phyloP scores from a whole-genome alignment of 37 sponge, comb jelly and placozoan genomes.

The Beroe ovata region DNA sequence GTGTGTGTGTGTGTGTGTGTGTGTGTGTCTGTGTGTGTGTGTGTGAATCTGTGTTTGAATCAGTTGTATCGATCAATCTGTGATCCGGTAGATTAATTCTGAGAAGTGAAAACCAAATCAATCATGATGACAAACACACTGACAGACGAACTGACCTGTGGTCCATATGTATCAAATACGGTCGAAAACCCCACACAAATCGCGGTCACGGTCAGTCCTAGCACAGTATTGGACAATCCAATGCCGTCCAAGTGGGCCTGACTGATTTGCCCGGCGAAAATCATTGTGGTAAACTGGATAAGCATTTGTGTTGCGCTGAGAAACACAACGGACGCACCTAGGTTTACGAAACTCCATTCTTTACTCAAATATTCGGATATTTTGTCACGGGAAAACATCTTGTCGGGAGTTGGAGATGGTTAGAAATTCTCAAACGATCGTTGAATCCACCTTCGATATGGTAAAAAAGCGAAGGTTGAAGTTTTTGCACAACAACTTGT shows the following conservation, averaged over 20 bases:
- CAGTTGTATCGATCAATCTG: too few species aligned
- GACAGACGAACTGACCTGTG: slow-evolving; percentile 18
- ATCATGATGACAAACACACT: too few species aligned
- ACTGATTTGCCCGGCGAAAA: neutral
- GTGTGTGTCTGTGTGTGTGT: too few species aligned
- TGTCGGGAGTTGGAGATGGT: neutral
- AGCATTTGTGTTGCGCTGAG: neutral
- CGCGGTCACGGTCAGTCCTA: neutral
- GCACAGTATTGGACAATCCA: neutral
- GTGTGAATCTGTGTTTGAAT: too few species aligned
- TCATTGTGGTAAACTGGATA: neutral
- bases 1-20: too few species aligned
- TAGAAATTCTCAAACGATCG: neutral
- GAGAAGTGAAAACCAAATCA: too few species aligned
- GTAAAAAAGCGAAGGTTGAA: too few species aligned
- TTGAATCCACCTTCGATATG: too few species aligned
- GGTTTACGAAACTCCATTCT: neutral
- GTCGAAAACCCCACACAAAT: neutral
- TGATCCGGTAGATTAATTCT: too few species aligned
- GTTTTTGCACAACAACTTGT: too few species aligned
- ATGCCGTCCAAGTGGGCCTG: slow-evolving; percentile 3
- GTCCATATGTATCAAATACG: neutral
- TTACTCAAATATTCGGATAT: neutral
- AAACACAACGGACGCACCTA: neutral
- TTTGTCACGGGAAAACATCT: too few species aligned